These are phyloP conservation scores for Aplochiton taeniatus DNA, from an alignment of 2,797 vertebrate genomes.

Conservation along the genomic window DNA sequence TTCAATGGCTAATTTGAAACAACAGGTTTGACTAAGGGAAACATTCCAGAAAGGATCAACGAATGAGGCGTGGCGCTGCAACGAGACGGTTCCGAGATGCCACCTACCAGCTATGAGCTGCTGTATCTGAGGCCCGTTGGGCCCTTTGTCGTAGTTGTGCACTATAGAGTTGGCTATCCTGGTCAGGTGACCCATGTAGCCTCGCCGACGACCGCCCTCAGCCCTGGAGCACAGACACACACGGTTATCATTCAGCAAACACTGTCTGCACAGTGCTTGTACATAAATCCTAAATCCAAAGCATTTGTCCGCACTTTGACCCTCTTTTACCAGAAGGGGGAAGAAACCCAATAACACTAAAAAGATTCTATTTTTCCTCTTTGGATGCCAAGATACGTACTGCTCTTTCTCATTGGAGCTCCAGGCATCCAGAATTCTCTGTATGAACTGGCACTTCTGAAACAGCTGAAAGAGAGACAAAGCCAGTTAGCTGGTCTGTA, in stretches of 20 bases:
- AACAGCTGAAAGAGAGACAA: conserved; percentile 81
- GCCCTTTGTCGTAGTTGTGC: conserved; percentile 95
- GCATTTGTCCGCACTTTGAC: too few species aligned
- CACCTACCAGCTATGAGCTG: conserved; percentile 87
- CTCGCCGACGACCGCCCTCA: conserved; percentile 90
- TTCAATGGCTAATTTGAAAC: not conserved
- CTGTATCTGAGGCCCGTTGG: conserved; percentile 86
- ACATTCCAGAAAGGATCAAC: too few species aligned
- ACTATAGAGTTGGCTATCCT: conserved; percentile 98
- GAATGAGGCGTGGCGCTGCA: too few species aligned
- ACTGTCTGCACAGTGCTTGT: too few species aligned
- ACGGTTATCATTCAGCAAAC: not conserved
- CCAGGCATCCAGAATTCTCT: conserved; percentile 97
- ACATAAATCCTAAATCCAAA: too few species aligned
- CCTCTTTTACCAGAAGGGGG: too few species aligned
- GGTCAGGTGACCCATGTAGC: conserved; percentile 98
- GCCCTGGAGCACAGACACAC: conserved; percentile 72
- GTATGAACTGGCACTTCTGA: conserved; percentile 95
- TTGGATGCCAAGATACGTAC: conserved; percentile 76
- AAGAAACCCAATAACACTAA: too few species aligned
- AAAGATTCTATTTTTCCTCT: too few species aligned
- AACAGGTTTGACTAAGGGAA: too few species aligned
- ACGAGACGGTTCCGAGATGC: too few species aligned
- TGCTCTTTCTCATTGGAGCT: conserved; percentile 96
- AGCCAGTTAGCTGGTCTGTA: not conserved